Conservation (phyloP, 2,113 vertebrate species). For the Penelope pileata region DNA sequence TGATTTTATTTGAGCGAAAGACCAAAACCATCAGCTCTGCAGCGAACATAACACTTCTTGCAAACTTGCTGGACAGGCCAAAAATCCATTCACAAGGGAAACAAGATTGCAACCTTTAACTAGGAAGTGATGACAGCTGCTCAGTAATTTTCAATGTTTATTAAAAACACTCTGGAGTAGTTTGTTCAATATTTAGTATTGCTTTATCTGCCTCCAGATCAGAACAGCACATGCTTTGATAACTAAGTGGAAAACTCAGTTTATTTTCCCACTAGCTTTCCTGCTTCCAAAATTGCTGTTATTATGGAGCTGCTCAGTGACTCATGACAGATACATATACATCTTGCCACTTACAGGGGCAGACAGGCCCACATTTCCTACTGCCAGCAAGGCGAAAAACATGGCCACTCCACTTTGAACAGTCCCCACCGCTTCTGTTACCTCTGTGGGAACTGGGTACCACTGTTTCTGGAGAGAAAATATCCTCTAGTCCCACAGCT, state of each 20-base stretch:
- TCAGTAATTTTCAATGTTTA: constrained; percentile 20
- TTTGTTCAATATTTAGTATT: constrained; percentile 34
- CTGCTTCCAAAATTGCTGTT: constrained; percentile 21
- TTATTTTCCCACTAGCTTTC: constrained; percentile 23
- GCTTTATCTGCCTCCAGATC: constrained; percentile 55
- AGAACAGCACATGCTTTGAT: constrained; percentile 19
- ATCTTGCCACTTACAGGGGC: neutral
- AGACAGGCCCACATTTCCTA: neutral
- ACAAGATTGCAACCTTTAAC: constrained; percentile 15
- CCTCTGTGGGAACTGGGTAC: neutral
- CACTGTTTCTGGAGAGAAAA: neutral
- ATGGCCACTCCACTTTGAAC: neutral
- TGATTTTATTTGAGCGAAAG: neutral
- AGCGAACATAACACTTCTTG: neutral
- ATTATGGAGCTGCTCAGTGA: constrained; percentile 21
- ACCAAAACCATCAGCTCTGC: neutral
- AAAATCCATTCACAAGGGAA: neutral
- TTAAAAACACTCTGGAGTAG: constrained; percentile 6
- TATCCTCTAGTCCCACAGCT: neutral
- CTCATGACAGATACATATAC: constrained; percentile 1
- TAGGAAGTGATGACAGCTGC: constrained; percentile 18
- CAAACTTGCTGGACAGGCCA: neutral
- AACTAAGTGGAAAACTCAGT: constrained; percentile 23
- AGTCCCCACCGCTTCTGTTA: fast-evolving
- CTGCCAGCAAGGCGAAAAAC: neutral